These are phyloP conservation scores for Plebejus melissa DNA, from an alignment of 2,888 invertebrate genomes.

Conservation along the genomic window DNA sequence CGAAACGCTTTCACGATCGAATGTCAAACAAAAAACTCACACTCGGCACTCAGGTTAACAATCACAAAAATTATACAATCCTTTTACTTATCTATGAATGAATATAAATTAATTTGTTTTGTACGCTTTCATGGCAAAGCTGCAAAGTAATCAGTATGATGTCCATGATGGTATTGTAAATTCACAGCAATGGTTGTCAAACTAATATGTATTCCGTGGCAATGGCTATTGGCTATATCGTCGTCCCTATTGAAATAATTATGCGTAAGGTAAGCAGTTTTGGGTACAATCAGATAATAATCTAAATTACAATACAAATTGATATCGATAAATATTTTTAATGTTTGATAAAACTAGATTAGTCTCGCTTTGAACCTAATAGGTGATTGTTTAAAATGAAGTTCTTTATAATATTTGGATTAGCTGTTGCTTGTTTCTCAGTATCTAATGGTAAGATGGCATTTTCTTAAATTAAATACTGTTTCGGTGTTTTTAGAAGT, in stretches of 20 bases:
- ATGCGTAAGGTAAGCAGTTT: not conserved
- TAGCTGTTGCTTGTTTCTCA: conserved; percentile 41
- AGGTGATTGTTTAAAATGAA: conserved; percentile 41
- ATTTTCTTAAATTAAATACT: not conserved
- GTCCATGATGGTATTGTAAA: not conserved
- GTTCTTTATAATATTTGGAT: conserved; percentile 38
- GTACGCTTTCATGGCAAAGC: too few relatives aligned
- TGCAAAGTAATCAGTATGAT: not conserved
- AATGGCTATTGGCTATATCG: not conserved
- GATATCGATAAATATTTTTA: conserved; percentile 15
- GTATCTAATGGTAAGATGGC: conserved; percentile 27
- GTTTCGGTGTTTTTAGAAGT: not conserved
- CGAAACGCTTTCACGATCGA: too few relatives aligned
- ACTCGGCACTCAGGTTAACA: too few relatives aligned
- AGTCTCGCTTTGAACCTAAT: conserved; percentile 24
- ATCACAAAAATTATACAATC: too few relatives aligned
- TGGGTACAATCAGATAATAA: conserved; percentile 16
- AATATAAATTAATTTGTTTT: too few relatives aligned
- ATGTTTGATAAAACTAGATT: conserved; percentile 26
- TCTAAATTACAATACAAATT: conserved; percentile 3
- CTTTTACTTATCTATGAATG: too few relatives aligned
- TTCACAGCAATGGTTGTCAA: not conserved
- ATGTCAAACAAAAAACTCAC: too few relatives aligned
- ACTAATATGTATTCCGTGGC: too few relatives aligned
- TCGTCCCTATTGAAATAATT: not conserved